These are phyloP conservation scores for Lithophane semibrunnea DNA, from an alignment of 2,888 invertebrate genomes.

Conservation along the genomic window DNA sequence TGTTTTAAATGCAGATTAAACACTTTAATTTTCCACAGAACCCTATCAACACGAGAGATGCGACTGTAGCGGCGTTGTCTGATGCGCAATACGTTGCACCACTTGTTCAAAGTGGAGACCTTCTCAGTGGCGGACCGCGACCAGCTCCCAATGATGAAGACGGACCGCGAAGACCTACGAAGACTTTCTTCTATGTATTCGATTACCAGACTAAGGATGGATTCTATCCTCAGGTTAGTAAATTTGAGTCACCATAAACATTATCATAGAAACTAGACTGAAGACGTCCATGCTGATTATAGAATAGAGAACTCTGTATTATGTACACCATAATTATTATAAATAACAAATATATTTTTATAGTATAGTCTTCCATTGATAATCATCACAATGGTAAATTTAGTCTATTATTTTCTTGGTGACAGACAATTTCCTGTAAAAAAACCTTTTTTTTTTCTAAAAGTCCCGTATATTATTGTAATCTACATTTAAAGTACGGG, in stretches of 20 bases:
- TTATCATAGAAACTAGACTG: neutral
- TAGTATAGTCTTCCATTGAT: neutral
- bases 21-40: conserved; percentile 89
- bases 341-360: no score
- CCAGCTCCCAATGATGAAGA: conserved; percentile 89
- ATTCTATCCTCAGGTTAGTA: conserved; percentile 95
- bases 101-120: conserved; percentile 95
- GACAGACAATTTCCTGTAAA: neutral
- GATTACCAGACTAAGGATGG: conserved; percentile 97
- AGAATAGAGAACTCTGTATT: neutral
- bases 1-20: neutral
- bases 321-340: no score
- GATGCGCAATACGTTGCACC: conserved; percentile 98
- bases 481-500: neutral
- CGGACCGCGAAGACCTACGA: conserved; percentile 91
- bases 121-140: conserved; percentile 93
- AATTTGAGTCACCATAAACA: neutral
- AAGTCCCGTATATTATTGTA: neutral
- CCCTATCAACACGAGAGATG: conserved; percentile 96
- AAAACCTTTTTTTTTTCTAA: neutral
- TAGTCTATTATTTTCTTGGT: neutral
- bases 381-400: neutral
- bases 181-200: conserved; percentile 97
- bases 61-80: conserved; percentile 97
- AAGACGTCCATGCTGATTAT: neutral